Conservation (phyloP, 2,888 invertebrate species). For the Apocheima hispidaria region DNA sequence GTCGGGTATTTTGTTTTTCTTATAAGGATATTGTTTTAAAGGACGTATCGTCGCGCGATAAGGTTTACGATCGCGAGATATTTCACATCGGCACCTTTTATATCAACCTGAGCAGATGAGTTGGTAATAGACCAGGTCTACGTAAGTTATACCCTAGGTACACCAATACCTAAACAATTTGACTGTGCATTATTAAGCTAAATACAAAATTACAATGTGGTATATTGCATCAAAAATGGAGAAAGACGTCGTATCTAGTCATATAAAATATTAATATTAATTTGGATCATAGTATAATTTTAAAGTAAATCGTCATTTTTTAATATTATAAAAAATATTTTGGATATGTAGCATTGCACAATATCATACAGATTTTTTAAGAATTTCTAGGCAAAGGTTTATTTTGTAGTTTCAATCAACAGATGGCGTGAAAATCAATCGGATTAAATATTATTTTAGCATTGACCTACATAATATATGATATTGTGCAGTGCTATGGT, state of each 20-base stretch:
- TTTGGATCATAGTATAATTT: neutral
- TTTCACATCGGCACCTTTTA: too few relatives aligned
- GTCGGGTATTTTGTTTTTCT: too few relatives aligned
- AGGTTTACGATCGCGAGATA: too few relatives aligned
- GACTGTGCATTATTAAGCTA: slow-evolving; percentile 66
- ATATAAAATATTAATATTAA: slow-evolving; percentile 53
- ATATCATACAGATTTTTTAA: neutral
- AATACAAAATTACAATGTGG: slow-evolving; percentile 47
- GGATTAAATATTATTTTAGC: neutral
- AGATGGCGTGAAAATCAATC: slow-evolving; percentile 4
- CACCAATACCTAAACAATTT: slow-evolving; percentile 54
- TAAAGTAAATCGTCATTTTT: neutral
- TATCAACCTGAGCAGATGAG: neutral
- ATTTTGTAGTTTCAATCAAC: neutral
- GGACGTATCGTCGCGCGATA: too few relatives aligned
- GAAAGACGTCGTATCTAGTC: slow-evolving; percentile 48
- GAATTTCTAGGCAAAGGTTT: neutral
- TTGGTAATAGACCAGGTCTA: neutral
- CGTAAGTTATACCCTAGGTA: slow-evolving; percentile 45
- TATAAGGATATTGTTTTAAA: too few relatives aligned
- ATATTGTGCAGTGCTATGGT: neutral
- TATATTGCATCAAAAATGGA: slow-evolving; percentile 63
- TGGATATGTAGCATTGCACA: neutral
- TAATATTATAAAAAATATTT: neutral
- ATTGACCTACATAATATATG: too few relatives aligned